These are phyloP conservation scores for Nomia melanderi DNA, from an alignment of 1,140 invertebrate genomes.

Conservation along the genomic window DNA sequence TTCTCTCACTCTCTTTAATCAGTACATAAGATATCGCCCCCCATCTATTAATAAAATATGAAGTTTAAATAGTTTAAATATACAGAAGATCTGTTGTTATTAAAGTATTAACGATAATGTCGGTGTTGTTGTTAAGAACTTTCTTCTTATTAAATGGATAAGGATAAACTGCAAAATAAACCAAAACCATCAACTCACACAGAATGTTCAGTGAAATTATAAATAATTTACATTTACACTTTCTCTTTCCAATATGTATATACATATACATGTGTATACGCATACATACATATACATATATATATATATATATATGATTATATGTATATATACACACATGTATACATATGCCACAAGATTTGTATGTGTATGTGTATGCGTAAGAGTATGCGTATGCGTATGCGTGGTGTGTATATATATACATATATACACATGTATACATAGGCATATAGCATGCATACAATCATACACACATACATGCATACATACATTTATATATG, in stretches of 20 bases:
- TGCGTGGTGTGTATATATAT: neutral
- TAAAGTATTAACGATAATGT: slow-evolving; percentile 11
- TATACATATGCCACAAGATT: neutral
- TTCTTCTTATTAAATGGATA: neutral
- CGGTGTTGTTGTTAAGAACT: neutral
- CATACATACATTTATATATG: slow-evolving; percentile 25
- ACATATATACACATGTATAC: neutral
- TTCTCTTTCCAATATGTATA: slow-evolving; percentile 26
- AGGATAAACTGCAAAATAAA: slow-evolving; percentile 29
- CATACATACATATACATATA: neutral
- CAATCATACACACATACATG: slow-evolving; percentile 10
- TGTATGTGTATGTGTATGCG: neutral
- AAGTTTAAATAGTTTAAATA: slow-evolving; percentile 23
- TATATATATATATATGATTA: neutral
- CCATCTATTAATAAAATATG: neutral
- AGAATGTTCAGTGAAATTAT: slow-evolving; percentile 26
- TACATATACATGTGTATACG: neutral
- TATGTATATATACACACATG: slow-evolving; percentile 5
- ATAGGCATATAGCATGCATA: slow-evolving; percentile 7
- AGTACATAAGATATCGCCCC: slow-evolving; percentile 19
- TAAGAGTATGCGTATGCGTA: no score
- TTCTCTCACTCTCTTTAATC: slow-evolving; percentile 22
- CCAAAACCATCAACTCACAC: slow-evolving; percentile 1
- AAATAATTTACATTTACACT: slow-evolving; percentile 51
- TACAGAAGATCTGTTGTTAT: slow-evolving; percentile 7